phyloP scores from a whole-genome alignment of 2,888 invertebrate genomes.

The Resseliella maxima region DNA sequence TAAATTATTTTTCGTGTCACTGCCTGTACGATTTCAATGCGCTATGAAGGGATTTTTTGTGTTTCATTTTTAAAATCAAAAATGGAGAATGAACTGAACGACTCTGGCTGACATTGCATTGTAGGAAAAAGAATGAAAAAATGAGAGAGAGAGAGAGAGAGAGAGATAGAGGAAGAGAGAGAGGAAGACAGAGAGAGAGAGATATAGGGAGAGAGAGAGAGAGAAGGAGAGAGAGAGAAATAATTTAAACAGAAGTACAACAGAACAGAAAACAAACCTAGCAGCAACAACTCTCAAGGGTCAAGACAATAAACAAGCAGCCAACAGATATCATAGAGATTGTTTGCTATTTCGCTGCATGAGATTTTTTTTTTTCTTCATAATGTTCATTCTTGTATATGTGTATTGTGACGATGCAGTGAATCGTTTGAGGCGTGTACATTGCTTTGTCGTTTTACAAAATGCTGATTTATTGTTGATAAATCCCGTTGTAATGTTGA shows the following conservation, averaged over 20 bases:
- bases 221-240: no score
- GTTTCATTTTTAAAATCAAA: no score
- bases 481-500: conserved; percentile 54
- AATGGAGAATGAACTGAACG: neutral
- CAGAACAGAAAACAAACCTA: neutral
- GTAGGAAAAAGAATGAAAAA: no score
- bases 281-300: conserved; percentile 35
- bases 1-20: no score
- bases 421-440: conserved; percentile 39
- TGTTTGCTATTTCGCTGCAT: neutral
- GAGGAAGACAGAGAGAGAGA: no score
- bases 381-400: neutral
- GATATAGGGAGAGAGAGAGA: neutral
- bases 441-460: neutral
- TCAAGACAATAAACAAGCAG: conserved; percentile 50
- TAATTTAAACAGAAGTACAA: neutral
- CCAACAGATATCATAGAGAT: conserved; percentile 24
- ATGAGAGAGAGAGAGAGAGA: no score
- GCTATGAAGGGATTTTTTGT: neutral
- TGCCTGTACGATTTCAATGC: neutral
- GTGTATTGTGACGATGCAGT: neutral
- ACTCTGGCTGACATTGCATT: no score
- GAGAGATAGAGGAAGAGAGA: no score
- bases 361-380: neutral
- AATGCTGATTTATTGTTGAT: conserved; percentile 55